Percentiles rank a stretch among this genome's conserved stretches.
Evolutionary conservation across 2,113 vertebrate genomes (phyloP).

Genomic region (Campylorhamphus procurvoides): DNA sequence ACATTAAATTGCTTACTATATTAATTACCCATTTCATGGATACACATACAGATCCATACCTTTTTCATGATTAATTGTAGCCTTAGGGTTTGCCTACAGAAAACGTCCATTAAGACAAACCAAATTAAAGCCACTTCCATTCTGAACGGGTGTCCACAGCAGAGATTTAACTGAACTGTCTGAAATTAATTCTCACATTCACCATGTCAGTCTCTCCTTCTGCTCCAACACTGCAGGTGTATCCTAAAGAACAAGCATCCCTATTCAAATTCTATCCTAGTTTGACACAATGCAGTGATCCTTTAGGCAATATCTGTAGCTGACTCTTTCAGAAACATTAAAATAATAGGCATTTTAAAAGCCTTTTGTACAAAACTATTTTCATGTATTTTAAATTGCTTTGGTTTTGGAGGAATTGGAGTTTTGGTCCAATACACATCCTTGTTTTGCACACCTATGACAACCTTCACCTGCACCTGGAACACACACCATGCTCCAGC

Average conservation of each 20-base stretch:
- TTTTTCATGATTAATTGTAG: constrained; percentile 1
- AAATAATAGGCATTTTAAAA: background rate
- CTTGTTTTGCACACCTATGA: background rate
- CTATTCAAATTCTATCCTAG: background rate
- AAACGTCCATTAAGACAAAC: background rate
- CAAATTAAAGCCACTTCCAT: constrained; percentile 8
- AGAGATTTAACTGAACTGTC: background rate
- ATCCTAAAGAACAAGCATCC: background rate
- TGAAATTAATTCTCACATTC: background rate
- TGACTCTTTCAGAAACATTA: background rate
- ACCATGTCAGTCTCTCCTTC: background rate
- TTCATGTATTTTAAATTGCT: background rate
- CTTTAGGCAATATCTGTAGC: background rate
- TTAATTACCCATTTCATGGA: background rate
- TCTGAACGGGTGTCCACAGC: background rate
- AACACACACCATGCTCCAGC: background rate
- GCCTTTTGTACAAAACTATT: background rate
- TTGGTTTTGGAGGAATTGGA: background rate
- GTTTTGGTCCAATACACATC: background rate
- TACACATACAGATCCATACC: background rate
- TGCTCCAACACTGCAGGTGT: background rate
- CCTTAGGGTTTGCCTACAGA: background rate
- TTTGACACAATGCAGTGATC: background rate
- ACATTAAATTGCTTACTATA: background rate
- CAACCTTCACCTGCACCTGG: background rate